A percentile compares a stretch with the other conserved stretches of the same genome.
These are phyloP conservation scores for Urocolius indicus DNA, from an alignment of 2,113 vertebrate genomes.

Conservation along the genomic window DNA sequence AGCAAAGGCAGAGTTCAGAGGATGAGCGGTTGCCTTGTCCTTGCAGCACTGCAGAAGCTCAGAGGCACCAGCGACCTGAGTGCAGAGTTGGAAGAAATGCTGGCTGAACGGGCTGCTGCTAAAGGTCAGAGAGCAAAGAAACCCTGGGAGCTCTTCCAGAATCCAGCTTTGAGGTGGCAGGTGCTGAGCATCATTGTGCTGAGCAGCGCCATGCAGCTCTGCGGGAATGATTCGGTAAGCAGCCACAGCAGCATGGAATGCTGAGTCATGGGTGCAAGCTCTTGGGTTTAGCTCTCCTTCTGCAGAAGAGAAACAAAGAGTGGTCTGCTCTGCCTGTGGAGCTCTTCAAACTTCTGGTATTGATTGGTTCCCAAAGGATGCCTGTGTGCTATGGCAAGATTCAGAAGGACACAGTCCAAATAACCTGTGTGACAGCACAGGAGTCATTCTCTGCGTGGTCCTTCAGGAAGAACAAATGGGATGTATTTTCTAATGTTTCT, in stretches of 20 bases:
- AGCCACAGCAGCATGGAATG: fast-evolving
- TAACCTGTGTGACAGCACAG: not conserved
- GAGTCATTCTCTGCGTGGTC: not conserved
- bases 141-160: slow-evolving; percentile 83
- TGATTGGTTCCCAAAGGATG: not conserved
- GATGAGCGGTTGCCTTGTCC: not conserved
- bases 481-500: not conserved
- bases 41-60: slow-evolving; percentile 82
- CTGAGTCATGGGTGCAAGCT: fast-evolving
- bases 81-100: slow-evolving; percentile 85
- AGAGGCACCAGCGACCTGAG: slow-evolving; percentile 77
- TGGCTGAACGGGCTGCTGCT: slow-evolving; percentile 81
- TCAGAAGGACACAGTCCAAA: not conserved
- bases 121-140: slow-evolving; percentile 64
- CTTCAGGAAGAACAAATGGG: not conserved
- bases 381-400: not conserved
- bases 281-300: not conserved
- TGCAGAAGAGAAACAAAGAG: not conserved
- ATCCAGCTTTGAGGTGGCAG: slow-evolving; percentile 81
- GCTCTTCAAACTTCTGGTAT: not conserved
- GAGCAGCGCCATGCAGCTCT: slow-evolving; percentile 92
- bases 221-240: slow-evolving; percentile 88
- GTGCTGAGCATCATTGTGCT: slow-evolving; percentile 82
- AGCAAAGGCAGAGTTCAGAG: not conserved
- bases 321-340: not conserved